Evolutionary conservation across 1,140 invertebrate genomes (phyloP).

Genomic region (Drosophila ogumai): DNA sequence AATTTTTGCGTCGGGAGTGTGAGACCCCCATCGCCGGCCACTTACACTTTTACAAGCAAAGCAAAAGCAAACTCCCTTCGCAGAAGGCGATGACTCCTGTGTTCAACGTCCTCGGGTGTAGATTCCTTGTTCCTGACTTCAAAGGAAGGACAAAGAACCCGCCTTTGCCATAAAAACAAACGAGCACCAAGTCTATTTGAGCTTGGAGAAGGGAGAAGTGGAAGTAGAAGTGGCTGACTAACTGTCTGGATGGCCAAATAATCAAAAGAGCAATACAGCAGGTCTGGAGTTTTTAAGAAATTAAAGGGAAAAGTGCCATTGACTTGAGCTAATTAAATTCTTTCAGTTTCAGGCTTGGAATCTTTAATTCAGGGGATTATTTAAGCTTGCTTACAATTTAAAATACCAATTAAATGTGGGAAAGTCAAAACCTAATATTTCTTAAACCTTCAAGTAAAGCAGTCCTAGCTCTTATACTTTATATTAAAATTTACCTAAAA

Average conservation of each 20-base stretch:
- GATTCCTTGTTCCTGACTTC: slow-evolving; percentile 42
- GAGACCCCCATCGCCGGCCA: slow-evolving; percentile 33
- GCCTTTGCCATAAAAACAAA: slow-evolving; percentile 51
- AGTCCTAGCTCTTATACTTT: neutral
- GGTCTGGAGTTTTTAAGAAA: neutral
- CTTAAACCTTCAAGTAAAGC: neutral
- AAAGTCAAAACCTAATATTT: neutral
- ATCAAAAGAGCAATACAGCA: slow-evolving; percentile 22
- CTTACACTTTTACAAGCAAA: slow-evolving; percentile 63
- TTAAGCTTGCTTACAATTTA: no score
- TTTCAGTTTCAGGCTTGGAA: neutral
- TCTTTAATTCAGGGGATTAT: neutral
- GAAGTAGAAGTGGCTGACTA: slow-evolving; percentile 60
- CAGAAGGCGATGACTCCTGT: slow-evolving; percentile 52
- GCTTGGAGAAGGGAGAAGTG: slow-evolving; percentile 6
- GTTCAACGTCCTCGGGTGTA: slow-evolving; percentile 7
- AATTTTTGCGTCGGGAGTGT: slow-evolving; percentile 28
- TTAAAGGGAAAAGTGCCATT: neutral
- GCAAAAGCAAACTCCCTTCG: slow-evolving; percentile 5
- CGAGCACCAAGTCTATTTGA: slow-evolving; percentile 33
- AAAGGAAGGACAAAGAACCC: slow-evolving; percentile 68
- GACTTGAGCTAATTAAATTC: slow-evolving; percentile 39
- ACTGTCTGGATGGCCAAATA: slow-evolving; percentile 53
- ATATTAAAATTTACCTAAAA: neutral
- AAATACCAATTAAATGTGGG: no score